Conservation (phyloP, 2,888 invertebrate genomes). For the Diaperis boleti region DNA sequence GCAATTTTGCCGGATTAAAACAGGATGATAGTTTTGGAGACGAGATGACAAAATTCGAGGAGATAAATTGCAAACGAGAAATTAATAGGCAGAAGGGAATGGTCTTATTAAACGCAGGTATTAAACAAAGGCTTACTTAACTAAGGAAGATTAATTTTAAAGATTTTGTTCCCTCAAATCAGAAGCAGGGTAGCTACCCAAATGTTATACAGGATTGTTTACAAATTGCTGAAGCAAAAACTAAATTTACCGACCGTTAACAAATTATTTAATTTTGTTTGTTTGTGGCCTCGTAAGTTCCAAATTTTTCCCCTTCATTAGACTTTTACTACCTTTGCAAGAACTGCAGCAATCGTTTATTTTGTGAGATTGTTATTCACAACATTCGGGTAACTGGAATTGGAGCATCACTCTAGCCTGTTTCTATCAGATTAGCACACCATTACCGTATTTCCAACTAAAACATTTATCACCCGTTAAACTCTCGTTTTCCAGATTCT, state of each 20-base stretch:
- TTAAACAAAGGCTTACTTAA: neutral
- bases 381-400: slow-evolving; percentile 23
- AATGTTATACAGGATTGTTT: too few species aligned
- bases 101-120: neutral
- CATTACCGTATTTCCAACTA: slow-evolving; percentile 35
- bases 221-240: too few species aligned
- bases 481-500: slow-evolving; percentile 30
- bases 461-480: slow-evolving; percentile 37
- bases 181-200: too few species aligned
- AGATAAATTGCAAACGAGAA: neutral
- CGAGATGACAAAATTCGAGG: neutral
- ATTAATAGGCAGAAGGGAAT: neutral
- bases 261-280: neutral
- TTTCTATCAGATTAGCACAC: slow-evolving; percentile 34
- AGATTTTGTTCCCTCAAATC: neutral
- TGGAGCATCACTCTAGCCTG: slow-evolving; percentile 29
- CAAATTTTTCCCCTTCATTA: neutral
- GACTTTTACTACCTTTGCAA: neutral
- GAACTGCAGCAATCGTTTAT: slow-evolving; percentile 8
- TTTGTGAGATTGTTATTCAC: slow-evolving; percentile 18
- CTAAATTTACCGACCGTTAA: too few species aligned
- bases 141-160: neutral
- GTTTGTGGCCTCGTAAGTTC: neutral
- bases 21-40: slow-evolving; percentile 1
- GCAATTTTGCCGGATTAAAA: neutral